These are phyloP conservation scores for Dolichopus griseipennis DNA, from an alignment of 2,888 invertebrate genomes.

Conservation along the genomic window DNA sequence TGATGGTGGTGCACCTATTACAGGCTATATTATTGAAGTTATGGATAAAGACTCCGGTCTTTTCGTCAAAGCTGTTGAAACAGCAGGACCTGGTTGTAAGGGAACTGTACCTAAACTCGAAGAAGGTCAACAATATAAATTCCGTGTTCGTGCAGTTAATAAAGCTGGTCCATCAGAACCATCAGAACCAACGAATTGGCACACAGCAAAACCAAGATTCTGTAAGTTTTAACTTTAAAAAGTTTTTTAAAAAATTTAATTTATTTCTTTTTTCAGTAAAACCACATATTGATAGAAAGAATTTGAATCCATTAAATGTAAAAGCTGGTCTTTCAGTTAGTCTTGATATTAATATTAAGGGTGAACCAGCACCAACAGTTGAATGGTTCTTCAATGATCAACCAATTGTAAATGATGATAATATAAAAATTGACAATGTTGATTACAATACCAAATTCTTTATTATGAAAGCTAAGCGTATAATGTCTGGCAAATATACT, in stretches of 20 bases:
- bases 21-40: slow-evolving; percentile 84
- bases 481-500: slow-evolving; percentile 77
- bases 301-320: slow-evolving; percentile 71
- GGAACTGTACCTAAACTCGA: slow-evolving; percentile 84
- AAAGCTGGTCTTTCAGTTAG: slow-evolving; percentile 83
- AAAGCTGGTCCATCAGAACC: slow-evolving; percentile 91
- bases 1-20: slow-evolving; percentile 90
- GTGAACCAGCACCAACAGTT: slow-evolving; percentile 88
- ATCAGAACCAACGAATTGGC: slow-evolving; percentile 85
- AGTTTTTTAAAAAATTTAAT: background rate
- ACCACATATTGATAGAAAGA: slow-evolving; percentile 87
- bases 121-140: slow-evolving; percentile 93
- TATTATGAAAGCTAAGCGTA: slow-evolving; percentile 70
- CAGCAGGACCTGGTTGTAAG: slow-evolving; percentile 72
- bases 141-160: slow-evolving; percentile 87
- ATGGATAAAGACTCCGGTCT: slow-evolving; percentile 79
- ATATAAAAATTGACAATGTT: slow-evolving; percentile 66
- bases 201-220: slow-evolving; percentile 80
- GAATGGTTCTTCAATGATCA: slow-evolving; percentile 77
- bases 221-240: slow-evolving; percentile 51
- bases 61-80: slow-evolving; percentile 78
- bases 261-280: slow-evolving; percentile 58
- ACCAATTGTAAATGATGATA: slow-evolving; percentile 53
- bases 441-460: slow-evolving; percentile 89
- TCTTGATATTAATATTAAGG: slow-evolving; percentile 80